Percentiles rank a stretch among this genome's conserved stretches.
phyloP scores from a whole-genome alignment of 2,888 invertebrate species.

The Pollenia angustigena region DNA sequence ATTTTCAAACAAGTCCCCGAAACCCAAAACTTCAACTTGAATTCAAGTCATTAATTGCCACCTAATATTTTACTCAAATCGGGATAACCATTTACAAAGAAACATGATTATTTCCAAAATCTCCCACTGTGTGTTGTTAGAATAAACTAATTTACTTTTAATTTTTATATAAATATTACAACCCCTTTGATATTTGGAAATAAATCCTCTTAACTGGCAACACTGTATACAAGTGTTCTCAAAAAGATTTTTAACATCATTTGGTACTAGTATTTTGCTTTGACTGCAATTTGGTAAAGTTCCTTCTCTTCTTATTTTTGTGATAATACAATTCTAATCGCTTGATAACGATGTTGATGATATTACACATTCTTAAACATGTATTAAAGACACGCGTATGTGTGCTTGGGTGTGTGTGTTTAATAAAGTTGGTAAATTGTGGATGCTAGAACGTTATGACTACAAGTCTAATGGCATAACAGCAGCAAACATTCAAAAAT shows the following conservation, averaged over 20 bases:
- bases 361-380: conserved; percentile 36
- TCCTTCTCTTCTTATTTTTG: conserved; percentile 32
- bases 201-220: too few relatives aligned
- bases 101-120: too few relatives aligned
- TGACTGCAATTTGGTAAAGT: conserved; percentile 31
- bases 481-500: conserved; percentile 39
- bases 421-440: conserved; percentile 18
- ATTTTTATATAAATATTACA: too few relatives aligned
- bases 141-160: too few relatives aligned
- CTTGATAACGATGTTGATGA: conserved; percentile 65
- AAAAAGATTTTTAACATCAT: conserved; percentile 43
- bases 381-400: not conserved
- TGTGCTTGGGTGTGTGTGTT: not conserved
- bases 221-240: not conserved
- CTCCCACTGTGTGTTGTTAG: too few relatives aligned
- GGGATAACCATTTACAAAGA: too few relatives aligned
- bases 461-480: conserved; percentile 43
- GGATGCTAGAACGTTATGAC: not conserved
- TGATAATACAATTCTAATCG: conserved; percentile 71
- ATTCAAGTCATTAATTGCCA: too few relatives aligned
- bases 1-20: too few relatives aligned
- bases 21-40: too few relatives aligned
- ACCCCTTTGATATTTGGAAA: too few relatives aligned
- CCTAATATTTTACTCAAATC: too few relatives aligned
- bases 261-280: conserved; percentile 44